phyloP scores from a whole-genome alignment of 2,888 invertebrate species.

The Dasysyrphus albostriatus region DNA sequence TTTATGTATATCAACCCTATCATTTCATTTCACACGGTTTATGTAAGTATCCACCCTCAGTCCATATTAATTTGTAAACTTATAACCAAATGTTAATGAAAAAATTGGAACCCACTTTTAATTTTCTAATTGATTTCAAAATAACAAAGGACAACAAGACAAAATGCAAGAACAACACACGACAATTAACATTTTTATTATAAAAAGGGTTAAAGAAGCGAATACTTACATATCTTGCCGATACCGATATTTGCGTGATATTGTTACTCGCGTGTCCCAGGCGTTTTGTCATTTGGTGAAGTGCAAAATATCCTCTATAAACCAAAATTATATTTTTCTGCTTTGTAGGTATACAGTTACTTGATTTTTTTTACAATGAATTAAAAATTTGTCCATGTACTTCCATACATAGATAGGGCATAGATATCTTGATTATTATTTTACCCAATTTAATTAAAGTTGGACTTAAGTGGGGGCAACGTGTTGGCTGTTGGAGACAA shows the following conservation, averaged over 20 bases:
- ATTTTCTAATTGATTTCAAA: conserved; percentile 76
- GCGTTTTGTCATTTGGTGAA: conserved; percentile 72
- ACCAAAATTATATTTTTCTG: conserved; percentile 23
- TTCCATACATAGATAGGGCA: conserved; percentile 34
- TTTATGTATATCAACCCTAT: neutral
- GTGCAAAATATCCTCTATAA: conserved; percentile 65
- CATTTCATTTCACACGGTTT: neutral
- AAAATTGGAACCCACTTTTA: conserved; percentile 43
- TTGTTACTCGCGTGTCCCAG: conserved; percentile 63
- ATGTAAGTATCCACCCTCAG: neutral
- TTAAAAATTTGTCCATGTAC: conserved; percentile 49
- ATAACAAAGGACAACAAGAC: conserved; percentile 38
- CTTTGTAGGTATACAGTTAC: neutral
- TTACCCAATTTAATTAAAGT: conserved; percentile 54
- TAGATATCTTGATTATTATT: conserved; percentile 59
- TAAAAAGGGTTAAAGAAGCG: conserved; percentile 43
- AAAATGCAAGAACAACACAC: conserved; percentile 32
- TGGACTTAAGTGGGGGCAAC: neutral
- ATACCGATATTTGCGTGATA: conserved; percentile 61
- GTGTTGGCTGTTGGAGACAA: neutral
- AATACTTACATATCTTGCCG: conserved; percentile 39
- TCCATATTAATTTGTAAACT: neutral
- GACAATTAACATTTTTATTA: conserved; percentile 23
- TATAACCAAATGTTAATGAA: neutral
- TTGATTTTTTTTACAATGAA: conserved; percentile 52